Evolutionary conservation across 2,797 vertebrate genomes (phyloP).

Genomic region (Adelosebastes latens): DNA sequence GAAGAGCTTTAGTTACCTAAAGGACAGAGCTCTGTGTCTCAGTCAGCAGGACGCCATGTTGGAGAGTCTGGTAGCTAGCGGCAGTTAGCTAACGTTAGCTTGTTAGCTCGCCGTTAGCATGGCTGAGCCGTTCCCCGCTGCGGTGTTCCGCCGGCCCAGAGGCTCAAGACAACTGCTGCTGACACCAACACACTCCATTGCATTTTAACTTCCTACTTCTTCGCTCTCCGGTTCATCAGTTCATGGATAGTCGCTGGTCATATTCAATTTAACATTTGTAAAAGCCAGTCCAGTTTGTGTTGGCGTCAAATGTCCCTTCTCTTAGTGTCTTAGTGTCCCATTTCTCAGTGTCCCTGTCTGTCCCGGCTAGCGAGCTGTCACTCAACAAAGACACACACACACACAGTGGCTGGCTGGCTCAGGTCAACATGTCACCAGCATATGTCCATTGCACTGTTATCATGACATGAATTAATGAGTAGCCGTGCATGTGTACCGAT

Average conservation of each 20-base stretch:
- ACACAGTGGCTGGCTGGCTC: conserved; percentile 31
- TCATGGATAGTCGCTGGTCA: accelerated
- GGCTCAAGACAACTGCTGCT: neutral
- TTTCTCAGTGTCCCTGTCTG: conserved; percentile 52
- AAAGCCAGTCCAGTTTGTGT: neutral
- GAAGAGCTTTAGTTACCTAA: neutral
- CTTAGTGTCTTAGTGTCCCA: conserved; percentile 20
- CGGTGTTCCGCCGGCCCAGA: conserved; percentile 30
- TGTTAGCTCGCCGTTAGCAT: conserved; percentile 31
- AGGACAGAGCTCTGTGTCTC: neutral
- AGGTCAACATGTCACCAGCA: conserved; percentile 27
- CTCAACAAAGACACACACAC: conserved; percentile 72
- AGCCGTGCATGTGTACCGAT: neutral
- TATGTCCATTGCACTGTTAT: neutral
- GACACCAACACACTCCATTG: neutral
- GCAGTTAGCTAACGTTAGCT: conserved; percentile 23
- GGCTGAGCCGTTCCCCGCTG: conserved; percentile 59
- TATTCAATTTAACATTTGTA: neutral
- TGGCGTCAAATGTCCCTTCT: conserved; percentile 6
- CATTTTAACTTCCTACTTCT: accelerated
- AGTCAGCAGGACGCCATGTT: conserved; percentile 67
- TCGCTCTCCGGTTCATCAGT: accelerated
- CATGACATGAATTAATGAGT: neutral
- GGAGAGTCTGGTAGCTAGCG: conserved; percentile 60
- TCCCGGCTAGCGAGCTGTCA: conserved; percentile 73